Conservation (phyloP, 2,113 vertebrate genomes). For the Strix uralensis region DNA sequence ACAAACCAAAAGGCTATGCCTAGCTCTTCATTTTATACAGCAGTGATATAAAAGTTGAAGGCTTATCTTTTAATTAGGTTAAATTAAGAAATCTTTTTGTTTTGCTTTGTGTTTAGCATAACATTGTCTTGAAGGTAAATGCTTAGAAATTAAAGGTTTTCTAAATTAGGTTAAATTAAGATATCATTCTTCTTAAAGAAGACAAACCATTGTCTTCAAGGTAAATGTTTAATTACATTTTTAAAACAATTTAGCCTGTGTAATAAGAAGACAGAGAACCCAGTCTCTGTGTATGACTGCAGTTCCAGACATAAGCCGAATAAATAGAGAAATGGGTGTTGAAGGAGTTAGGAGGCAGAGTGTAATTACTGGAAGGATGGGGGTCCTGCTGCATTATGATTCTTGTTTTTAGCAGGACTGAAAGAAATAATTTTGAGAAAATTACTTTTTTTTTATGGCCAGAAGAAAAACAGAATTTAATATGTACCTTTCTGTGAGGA, state of each 20-base stretch:
- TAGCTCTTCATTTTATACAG: background rate
- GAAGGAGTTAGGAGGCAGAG: slow-evolving; percentile 26
- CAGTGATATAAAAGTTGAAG: background rate
- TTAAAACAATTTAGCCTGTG: background rate
- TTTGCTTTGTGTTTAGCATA: slow-evolving; percentile 1
- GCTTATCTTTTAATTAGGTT: slow-evolving; percentile 55
- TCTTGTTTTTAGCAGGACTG: slow-evolving; percentile 37
- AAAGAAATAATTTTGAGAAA: slow-evolving; percentile 47
- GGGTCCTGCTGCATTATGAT: background rate
- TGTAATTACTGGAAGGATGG: slow-evolving; percentile 15
- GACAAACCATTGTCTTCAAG: slow-evolving; percentile 37
- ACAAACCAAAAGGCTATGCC: accelerated
- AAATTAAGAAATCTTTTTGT: slow-evolving; percentile 41
- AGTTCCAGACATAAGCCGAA: background rate
- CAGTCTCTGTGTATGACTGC: background rate
- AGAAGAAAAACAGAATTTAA: slow-evolving; percentile 34
- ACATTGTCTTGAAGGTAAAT: slow-evolving; percentile 14
- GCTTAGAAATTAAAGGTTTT: slow-evolving; percentile 3
- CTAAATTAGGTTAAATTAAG: slow-evolving; percentile 43
- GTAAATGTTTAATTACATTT: slow-evolving; percentile 58
- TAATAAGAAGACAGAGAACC: background rate
- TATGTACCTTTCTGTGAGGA: slow-evolving; percentile 41
- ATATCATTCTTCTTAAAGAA: slow-evolving; percentile 25
- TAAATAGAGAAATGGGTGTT: slow-evolving; percentile 10
- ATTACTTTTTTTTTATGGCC: slow-evolving; percentile 19